Conservation (phyloP, 2,888 invertebrate species). For the Teleiodes luculella region DNA sequence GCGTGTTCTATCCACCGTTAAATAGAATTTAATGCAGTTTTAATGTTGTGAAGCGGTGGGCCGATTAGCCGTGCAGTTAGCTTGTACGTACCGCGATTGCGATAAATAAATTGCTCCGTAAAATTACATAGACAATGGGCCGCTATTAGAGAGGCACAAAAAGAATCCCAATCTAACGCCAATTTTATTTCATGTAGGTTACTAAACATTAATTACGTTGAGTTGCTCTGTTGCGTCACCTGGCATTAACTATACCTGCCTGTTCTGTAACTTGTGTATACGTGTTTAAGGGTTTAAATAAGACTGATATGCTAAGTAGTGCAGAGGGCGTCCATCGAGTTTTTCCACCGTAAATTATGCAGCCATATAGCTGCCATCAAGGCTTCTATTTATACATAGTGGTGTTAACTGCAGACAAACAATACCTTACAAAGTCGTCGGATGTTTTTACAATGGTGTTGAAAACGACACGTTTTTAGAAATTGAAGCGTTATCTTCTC, state of each 20-base stretch:
- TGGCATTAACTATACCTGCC: background rate
- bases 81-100: constrained; percentile 44
- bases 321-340: background rate
- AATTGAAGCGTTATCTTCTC: no score
- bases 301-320: background rate
- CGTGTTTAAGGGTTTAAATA: background rate
- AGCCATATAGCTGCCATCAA: background rate
- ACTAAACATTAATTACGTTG: constrained; percentile 26
- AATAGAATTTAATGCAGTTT: constrained; percentile 71
- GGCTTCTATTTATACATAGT: background rate
- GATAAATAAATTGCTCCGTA: constrained; percentile 49
- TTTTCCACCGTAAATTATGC: constrained; percentile 10
- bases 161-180: constrained; percentile 42
- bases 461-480: background rate
- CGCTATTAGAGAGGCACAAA: constrained; percentile 34
- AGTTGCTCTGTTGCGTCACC: constrained; percentile 33
- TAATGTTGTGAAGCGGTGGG: constrained; percentile 62
- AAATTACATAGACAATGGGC: constrained; percentile 47
- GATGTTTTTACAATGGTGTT: background rate
- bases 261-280: background rate
- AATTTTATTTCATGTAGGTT: constrained; percentile 49
- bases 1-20: constrained; percentile 52
- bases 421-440: background rate
- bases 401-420: background rate
- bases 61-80: constrained; percentile 53